phyloP scores from a whole-genome alignment of 1,140 invertebrate genomes.

The Caenorhabditis inopinata region DNA sequence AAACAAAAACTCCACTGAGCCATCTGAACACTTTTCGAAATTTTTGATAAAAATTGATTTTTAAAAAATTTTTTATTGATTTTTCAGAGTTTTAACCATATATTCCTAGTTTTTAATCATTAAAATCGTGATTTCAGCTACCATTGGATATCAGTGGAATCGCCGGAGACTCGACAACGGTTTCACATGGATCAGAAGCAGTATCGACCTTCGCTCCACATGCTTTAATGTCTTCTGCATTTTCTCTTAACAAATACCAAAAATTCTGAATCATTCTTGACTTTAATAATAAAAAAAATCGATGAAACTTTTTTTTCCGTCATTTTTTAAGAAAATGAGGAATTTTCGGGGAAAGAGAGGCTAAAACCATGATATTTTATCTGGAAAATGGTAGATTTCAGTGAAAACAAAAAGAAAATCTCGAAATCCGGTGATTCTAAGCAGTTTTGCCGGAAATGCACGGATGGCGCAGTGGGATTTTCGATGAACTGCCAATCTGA shows the following conservation, averaged over 20 bases:
- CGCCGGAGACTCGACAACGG: not conserved
- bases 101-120: not conserved
- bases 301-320: too few species aligned
- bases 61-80: not conserved
- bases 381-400: too few species aligned
- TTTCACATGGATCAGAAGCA: conserved; percentile 40
- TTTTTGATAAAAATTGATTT: not conserved
- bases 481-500: too few species aligned
- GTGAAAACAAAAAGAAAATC: too few species aligned
- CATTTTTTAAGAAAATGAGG: not conserved
- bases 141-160: conserved; percentile 45
- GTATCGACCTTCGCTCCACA: conserved; percentile 41
- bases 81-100: not conserved
- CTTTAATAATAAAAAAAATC: too few species aligned
- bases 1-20: not conserved
- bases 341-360: not conserved
- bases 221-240: conserved; percentile 37
- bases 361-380: too few species aligned
- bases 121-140: conserved; percentile 39
- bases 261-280: too few species aligned
- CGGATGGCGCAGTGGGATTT: too few species aligned
- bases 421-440: too few species aligned
- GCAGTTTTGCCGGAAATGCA: too few species aligned
- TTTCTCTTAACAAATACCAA: too few species aligned
- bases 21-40: not conserved